A percentile compares a stretch with the other conserved stretches of the same genome.
phyloP scores from a whole-genome alignment of 2,113 vertebrate species.

The Mormoops blainvillei region DNA sequence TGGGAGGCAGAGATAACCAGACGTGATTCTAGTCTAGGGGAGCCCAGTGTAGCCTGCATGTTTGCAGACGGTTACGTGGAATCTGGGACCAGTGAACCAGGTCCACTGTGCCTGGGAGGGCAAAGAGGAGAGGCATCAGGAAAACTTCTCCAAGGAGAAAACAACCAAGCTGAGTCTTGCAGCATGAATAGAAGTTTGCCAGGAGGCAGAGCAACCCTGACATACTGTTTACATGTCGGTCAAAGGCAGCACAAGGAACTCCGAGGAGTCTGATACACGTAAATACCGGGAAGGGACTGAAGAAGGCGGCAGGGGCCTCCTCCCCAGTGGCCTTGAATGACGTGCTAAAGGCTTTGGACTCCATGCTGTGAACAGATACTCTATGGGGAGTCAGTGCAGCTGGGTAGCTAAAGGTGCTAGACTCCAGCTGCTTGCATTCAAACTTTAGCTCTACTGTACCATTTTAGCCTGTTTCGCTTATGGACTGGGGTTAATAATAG shows the following conservation, averaged over 20 bases:
- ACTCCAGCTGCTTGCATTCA: not conserved
- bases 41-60: not conserved
- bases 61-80: not conserved
- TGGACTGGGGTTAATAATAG: constrained; percentile 44
- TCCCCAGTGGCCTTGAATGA: not conserved
- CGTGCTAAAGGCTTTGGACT: not conserved
- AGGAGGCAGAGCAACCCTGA: not conserved
- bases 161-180: not conserved
- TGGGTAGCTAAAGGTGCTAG: not conserved
- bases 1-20: not conserved
- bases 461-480: not conserved
- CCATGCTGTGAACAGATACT: not conserved
- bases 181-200: not conserved
- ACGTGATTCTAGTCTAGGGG: not conserved
- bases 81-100: not conserved
- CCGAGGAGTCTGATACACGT: not conserved
- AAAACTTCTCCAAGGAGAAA: not conserved
- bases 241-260: not conserved
- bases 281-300: not conserved
- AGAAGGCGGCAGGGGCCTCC: not conserved
- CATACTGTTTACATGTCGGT: not conserved
- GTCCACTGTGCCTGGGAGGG: not conserved
- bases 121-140: not conserved
- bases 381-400: not conserved
- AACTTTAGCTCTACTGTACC: not conserved